Percentiles rank a stretch among this genome's conserved stretches.
Conservation (phyloP, 2,113 vertebrate genomes). For the Catharus minimus region DNA sequence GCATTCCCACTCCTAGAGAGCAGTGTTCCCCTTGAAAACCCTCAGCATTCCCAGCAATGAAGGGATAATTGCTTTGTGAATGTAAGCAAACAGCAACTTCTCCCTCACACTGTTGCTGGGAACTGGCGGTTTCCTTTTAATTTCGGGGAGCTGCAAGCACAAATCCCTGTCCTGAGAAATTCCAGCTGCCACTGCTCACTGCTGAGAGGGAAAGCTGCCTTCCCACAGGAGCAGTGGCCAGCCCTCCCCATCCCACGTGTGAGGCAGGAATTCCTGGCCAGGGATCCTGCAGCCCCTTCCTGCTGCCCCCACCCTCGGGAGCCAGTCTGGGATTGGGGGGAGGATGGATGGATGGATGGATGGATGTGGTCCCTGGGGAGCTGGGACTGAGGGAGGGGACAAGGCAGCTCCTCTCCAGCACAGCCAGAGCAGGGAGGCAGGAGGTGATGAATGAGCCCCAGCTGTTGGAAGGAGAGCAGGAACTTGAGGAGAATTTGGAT, state of each 20-base stretch:
- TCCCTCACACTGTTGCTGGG: background rate
- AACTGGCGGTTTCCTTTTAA: background rate
- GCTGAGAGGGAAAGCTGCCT: background rate
- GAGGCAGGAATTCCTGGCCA: background rate
- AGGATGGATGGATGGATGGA: background rate
- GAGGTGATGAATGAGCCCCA: constrained; percentile 15
- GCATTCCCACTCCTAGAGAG: constrained; percentile 14
- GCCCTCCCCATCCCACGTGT: fast-evolving
- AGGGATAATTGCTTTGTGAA: background rate
- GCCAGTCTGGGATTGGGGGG: background rate
- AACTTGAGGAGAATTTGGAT: background rate
- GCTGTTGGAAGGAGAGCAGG: constrained; percentile 23
- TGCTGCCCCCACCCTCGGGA: background rate
- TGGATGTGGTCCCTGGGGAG: no score
- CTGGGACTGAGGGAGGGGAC: background rate
- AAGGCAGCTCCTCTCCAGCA: background rate
- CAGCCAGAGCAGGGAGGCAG: constrained; percentile 5
- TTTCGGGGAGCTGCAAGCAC: background rate
- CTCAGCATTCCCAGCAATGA: background rate
- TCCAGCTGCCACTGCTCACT: background rate
- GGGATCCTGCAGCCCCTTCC: background rate
- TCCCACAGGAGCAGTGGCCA: background rate
- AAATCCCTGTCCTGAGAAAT: background rate
- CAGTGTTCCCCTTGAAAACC: background rate
- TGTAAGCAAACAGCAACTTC: background rate